Evolutionary conservation across 2,113 vertebrate genomes (phyloP).

Genomic region (Pyrgilauda ruficollis): DNA sequence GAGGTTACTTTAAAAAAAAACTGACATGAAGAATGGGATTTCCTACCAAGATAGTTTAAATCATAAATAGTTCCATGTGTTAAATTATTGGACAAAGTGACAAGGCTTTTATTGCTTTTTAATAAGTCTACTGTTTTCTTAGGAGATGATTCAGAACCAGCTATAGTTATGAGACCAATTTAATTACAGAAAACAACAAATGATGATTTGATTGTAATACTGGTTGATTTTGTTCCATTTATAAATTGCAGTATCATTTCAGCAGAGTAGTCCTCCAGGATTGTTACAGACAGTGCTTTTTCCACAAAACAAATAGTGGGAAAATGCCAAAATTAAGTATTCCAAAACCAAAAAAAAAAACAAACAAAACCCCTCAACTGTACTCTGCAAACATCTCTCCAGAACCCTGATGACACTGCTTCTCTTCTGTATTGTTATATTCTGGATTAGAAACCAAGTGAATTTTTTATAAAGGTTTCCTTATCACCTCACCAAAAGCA

Average conservation of each 20-base stretch:
- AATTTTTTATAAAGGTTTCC: not conserved
- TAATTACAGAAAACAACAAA: conserved; percentile 64
- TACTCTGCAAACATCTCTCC: not conserved
- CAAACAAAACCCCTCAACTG: not conserved
- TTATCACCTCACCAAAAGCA: not conserved
- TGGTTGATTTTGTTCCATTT: conserved; percentile 5
- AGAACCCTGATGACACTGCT: not conserved
- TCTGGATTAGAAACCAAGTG: not conserved
- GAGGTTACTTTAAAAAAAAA: not conserved
- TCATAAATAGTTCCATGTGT: not conserved
- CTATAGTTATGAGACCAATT: conserved; percentile 48
- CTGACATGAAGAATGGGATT: not conserved
- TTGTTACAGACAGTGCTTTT: not conserved
- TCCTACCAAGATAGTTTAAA: conserved; percentile 3
- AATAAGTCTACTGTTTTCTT: conserved; percentile 59
- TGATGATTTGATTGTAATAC: not conserved
- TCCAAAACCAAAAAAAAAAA: not conserved
- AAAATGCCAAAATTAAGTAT: accelerated
- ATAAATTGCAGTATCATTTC: not conserved
- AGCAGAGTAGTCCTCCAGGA: not conserved
- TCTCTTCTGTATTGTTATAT: not conserved
- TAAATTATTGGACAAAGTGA: not conserved
- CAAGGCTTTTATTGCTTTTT: conserved; percentile 40
- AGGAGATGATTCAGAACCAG: conserved; percentile 54
- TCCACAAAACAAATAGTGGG: not conserved